A percentile compares a stretch with the other conserved stretches of the same genome.
These are phyloP conservation scores for Phocides pigmalion DNA, from an alignment of 1,140 invertebrate genomes.

Conservation along the genomic window DNA sequence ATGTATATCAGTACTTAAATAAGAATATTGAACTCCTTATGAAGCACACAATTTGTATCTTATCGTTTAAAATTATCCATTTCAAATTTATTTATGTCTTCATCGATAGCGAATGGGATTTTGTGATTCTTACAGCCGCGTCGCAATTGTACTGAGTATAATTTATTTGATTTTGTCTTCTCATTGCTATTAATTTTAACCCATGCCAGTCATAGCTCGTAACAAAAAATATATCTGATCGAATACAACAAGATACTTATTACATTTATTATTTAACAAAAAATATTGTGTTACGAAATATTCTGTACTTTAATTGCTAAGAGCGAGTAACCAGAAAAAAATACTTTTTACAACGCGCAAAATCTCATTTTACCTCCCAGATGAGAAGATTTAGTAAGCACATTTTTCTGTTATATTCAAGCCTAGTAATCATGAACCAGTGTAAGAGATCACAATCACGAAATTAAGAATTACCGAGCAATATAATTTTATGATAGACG, in stretches of 20 bases:
- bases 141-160: conserved; percentile 38
- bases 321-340: not conserved
- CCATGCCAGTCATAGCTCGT: conserved; percentile 33
- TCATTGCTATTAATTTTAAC: conserved; percentile 43
- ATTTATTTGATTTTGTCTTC: conserved; percentile 35
- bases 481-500: not conserved
- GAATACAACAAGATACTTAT: conserved; percentile 32
- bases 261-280: conserved; percentile 37
- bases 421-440: too few relatives aligned
- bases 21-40: too few relatives aligned
- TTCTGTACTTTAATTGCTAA: conserved; percentile 7
- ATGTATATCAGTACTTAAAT: too few relatives aligned
- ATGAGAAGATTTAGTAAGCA: too few relatives aligned
- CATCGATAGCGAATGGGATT: conserved; percentile 1
- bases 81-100: not conserved
- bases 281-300: conserved; percentile 21
- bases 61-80: not conserved
- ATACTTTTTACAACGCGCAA: not conserved
- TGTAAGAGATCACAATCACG: too few relatives aligned
- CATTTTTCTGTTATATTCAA: too few relatives aligned
- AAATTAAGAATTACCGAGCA: too few relatives aligned
- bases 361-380: not conserved
- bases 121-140: conserved; percentile 40
- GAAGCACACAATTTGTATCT: too few relatives aligned
- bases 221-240: conserved; percentile 34